phyloP scores from a whole-genome alignment of 2,888 invertebrate genomes.

The Aphelenchoides bicaudatus region DNA sequence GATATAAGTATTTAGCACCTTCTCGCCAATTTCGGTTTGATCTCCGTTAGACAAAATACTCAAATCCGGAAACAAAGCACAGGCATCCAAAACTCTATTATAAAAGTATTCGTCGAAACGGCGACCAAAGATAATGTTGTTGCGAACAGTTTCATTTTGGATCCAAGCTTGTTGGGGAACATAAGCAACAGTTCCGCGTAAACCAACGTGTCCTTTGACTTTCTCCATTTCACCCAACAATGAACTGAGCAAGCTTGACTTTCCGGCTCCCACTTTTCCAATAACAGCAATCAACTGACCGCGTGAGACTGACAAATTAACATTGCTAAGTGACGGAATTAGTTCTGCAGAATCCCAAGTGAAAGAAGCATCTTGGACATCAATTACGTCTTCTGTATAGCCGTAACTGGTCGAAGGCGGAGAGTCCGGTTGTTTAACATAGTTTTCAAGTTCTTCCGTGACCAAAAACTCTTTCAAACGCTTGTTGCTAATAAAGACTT shows the following conservation, averaged over 20 bases:
- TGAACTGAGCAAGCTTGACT: conserved; percentile 72
- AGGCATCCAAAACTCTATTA: conserved; percentile 53
- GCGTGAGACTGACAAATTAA: conserved; percentile 67
- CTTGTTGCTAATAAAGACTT: conserved; percentile 53
- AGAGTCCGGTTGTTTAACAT: too few relatives aligned
- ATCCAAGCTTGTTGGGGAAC: conserved; percentile 97
- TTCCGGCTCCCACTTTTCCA: conserved; percentile 58
- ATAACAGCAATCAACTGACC: conserved; percentile 54
- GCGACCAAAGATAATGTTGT: conserved; percentile 79
- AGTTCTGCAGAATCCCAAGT: conserved; percentile 46
- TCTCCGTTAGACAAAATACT: conserved; percentile 50
- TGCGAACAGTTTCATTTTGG: conserved; percentile 86
- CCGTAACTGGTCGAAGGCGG: too few relatives aligned
- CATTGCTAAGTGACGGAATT: conserved; percentile 54
- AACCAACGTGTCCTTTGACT: conserved; percentile 43
- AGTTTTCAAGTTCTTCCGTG: conserved; percentile 39
- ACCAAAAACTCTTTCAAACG: conserved; percentile 55
- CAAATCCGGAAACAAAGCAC: conserved; percentile 51
- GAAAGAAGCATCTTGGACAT: conserved; percentile 40
- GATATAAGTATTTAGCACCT: conserved; percentile 30
- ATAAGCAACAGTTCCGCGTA: conserved; percentile 71
- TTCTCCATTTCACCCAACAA: conserved; percentile 68
- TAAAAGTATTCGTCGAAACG: conserved; percentile 54
- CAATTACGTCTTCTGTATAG: conserved; percentile 48
- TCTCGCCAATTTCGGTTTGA: conserved; percentile 58